These are phyloP conservation scores for Apis mellifera DNA, from an alignment of 1,140 invertebrate genomes.

Conservation along the genomic window DNA sequence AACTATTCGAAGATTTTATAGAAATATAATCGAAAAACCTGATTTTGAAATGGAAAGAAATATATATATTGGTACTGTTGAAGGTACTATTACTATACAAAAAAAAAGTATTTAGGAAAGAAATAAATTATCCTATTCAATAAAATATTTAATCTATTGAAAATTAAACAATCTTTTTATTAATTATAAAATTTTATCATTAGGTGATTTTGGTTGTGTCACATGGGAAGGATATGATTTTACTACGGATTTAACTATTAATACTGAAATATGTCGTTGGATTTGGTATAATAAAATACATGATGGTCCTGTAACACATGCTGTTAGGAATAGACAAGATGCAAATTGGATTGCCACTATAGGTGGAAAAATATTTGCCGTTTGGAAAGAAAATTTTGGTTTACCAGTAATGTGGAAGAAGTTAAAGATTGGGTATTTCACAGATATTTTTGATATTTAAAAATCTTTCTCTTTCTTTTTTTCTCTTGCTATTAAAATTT, in stretches of 20 bases:
- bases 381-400: constrained; percentile 82
- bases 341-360: constrained; percentile 82
- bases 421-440: constrained; percentile 69
- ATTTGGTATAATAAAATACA: constrained; percentile 82
- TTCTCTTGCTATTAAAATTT: no score
- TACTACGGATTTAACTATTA: constrained; percentile 82
- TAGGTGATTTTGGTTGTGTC: constrained; percentile 81
- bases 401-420: constrained; percentile 82
- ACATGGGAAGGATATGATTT: constrained; percentile 85
- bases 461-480: no score
- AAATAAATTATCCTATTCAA: background rate
- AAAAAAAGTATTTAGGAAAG: background rate
- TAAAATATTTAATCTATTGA: background rate
- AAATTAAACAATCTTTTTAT: background rate
- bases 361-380: constrained; percentile 83
- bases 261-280: constrained; percentile 81
- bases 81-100: constrained; percentile 53
- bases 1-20: constrained; percentile 61
- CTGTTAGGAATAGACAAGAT: constrained; percentile 82
- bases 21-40: constrained; percentile 62
- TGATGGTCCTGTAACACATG: constrained; percentile 84
- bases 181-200: background rate
- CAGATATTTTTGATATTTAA: background rate
- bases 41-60: constrained; percentile 52
- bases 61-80: constrained; percentile 71